phyloP scores from a whole-genome alignment of 1,140 invertebrate species.

The Atta texana region DNA sequence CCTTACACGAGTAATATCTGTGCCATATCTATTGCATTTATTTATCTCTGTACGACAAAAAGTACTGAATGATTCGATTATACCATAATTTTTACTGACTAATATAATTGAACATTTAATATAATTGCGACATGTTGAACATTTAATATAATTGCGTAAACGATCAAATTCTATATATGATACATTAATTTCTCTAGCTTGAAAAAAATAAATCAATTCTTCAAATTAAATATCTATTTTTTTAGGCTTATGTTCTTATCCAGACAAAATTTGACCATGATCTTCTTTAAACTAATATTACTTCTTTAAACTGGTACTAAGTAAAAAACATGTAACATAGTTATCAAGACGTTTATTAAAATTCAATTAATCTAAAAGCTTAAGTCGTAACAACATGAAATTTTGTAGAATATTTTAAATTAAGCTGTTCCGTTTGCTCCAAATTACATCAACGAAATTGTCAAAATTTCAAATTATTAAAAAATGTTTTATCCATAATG shows the following conservation, averaged over 20 bases:
- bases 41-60: constrained; percentile 1
- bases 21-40: not conserved
- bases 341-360: constrained; percentile 6
- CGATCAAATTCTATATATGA: not conserved
- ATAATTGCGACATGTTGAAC: not conserved
- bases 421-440: not conserved
- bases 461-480: not conserved
- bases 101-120: constrained; percentile 12
- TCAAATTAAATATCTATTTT: constrained; percentile 11
- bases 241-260: not conserved
- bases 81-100: constrained; percentile 9
- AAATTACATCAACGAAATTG: not conserved
- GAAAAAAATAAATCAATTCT: not conserved
- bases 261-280: not conserved
- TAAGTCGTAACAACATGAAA: not conserved
- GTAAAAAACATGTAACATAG: not conserved
- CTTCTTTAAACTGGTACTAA: not conserved
- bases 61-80: not conserved
- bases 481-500: not conserved
- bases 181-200: not conserved
- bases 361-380: not conserved
- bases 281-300: constrained; percentile 1
- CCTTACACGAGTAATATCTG: constrained; percentile 27
- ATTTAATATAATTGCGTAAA: not conserved
- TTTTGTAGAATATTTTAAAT: constrained; percentile 24